Evolutionary conservation across 1,140 invertebrate genomes (phyloP).

Genomic region (Psix sp.): DNA sequence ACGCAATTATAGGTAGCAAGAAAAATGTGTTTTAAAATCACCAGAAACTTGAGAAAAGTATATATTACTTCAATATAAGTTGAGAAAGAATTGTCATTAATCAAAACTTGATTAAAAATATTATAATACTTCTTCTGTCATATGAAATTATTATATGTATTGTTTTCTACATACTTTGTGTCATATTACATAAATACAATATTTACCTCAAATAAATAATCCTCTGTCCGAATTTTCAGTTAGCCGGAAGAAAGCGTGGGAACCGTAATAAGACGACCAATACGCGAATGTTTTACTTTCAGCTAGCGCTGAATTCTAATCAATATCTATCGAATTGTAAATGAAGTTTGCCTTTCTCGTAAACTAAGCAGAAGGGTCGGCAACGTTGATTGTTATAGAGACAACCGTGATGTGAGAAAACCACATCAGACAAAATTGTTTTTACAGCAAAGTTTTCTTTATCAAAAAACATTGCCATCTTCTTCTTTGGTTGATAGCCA

Average conservation of each 20-base stretch:
- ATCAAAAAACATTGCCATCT: conserved; percentile 44
- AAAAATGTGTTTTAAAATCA: too few species aligned
- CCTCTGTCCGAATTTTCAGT: too few species aligned
- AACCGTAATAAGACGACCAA: conserved; percentile 28
- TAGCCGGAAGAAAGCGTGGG: conserved; percentile 33
- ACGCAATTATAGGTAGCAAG: too few species aligned
- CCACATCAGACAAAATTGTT: conserved; percentile 60
- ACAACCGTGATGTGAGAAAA: conserved; percentile 20
- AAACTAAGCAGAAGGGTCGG: conserved; percentile 39
- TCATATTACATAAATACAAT: too few species aligned
- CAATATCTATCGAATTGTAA: conserved; percentile 66
- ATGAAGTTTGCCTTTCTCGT: conserved; percentile 43
- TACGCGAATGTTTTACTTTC: conserved; percentile 46
- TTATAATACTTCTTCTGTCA: too few species aligned
- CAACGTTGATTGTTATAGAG: conserved; percentile 46
- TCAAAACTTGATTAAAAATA: too few species aligned
- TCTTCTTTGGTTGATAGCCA: not conserved
- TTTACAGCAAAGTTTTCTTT: conserved; percentile 64
- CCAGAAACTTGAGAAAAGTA: too few species aligned
- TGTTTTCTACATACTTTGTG: too few species aligned
- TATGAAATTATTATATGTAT: too few species aligned
- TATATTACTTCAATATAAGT: too few species aligned
- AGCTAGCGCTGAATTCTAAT: conserved; percentile 51
- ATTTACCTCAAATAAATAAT: too few species aligned
- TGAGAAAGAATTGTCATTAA: too few species aligned